Evolutionary conservation across 2,113 vertebrate genomes (phyloP).

Genomic region (Tachuris rubrigastra): DNA sequence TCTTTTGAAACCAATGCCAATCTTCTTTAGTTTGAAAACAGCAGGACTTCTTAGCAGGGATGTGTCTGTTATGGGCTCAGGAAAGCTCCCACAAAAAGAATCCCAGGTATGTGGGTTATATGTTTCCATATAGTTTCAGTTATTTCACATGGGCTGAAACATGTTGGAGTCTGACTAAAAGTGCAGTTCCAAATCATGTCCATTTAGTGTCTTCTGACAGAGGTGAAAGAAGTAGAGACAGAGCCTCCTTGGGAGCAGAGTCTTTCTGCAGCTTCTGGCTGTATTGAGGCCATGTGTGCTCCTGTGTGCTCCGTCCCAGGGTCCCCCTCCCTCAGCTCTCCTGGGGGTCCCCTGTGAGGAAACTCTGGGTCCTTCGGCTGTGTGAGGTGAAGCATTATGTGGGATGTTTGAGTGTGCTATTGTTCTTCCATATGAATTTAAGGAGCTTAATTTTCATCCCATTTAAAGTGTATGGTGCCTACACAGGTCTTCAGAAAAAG

Average conservation of each 20-base stretch:
- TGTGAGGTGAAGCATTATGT: not conserved
- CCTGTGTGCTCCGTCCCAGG: not conserved
- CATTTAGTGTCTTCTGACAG: not conserved
- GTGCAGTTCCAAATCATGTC: not conserved
- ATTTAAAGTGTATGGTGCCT: not conserved
- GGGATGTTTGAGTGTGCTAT: not conserved
- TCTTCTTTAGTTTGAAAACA: not conserved
- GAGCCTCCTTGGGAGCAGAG: not conserved
- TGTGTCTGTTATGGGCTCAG: not conserved
- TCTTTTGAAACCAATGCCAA: not conserved
- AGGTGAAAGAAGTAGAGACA: not conserved
- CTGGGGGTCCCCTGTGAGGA: accelerated
- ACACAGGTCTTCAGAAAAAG: not conserved
- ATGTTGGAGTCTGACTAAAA: not conserved
- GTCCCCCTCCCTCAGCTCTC: not conserved
- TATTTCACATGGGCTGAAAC: not conserved
- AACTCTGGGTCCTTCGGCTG: not conserved
- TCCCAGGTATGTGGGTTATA: not conserved
- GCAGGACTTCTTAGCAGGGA: not conserved
- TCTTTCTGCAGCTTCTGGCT: not conserved
- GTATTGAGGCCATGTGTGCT: accelerated
- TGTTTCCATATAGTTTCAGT: not conserved
- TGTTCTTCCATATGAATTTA: not conserved
- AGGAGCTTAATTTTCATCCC: not conserved
- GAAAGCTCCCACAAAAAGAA: not conserved